Conservation (phyloP, 2,113 vertebrate species). For the Catharus minimus region DNA sequence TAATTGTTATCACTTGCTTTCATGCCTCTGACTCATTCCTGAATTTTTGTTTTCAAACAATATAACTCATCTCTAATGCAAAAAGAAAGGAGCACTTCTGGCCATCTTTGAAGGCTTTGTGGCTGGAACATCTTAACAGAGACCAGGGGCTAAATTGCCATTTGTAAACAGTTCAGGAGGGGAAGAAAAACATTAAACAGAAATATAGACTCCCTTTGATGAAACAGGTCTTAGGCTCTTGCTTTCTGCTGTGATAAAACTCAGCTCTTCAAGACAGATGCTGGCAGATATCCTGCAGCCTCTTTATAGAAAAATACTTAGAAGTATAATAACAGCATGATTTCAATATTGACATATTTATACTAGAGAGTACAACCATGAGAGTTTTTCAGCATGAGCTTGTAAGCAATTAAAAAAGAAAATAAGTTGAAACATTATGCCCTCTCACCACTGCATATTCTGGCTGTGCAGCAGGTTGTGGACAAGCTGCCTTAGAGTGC, state of each 20-base stretch:
- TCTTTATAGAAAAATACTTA: background rate
- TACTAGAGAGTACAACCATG: background rate
- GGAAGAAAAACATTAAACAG: background rate
- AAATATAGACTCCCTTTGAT: background rate
- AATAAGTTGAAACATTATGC: background rate
- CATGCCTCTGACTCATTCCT: background rate
- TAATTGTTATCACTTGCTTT: background rate
- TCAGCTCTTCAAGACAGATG: background rate
- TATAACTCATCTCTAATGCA: background rate
- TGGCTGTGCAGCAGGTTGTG: background rate
- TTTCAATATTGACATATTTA: constrained; percentile 33
- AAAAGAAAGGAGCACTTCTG: background rate
- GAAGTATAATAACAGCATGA: background rate
- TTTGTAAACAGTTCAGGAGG: background rate
- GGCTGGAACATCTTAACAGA: background rate
- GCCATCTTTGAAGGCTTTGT: background rate
- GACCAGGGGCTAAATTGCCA: background rate
- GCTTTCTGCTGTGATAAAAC: background rate
- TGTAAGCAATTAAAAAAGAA: background rate
- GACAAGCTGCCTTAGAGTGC: background rate
- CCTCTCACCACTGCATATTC: background rate
- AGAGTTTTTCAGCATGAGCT: background rate
- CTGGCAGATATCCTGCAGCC: background rate
- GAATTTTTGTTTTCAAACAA: background rate
- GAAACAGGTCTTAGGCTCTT: background rate